Evolutionary conservation across 2,888 invertebrate genomes (phyloP), one percentile per base, ranked within the genome.

Genomic region (Zhengitettix transpicula): DNA sequence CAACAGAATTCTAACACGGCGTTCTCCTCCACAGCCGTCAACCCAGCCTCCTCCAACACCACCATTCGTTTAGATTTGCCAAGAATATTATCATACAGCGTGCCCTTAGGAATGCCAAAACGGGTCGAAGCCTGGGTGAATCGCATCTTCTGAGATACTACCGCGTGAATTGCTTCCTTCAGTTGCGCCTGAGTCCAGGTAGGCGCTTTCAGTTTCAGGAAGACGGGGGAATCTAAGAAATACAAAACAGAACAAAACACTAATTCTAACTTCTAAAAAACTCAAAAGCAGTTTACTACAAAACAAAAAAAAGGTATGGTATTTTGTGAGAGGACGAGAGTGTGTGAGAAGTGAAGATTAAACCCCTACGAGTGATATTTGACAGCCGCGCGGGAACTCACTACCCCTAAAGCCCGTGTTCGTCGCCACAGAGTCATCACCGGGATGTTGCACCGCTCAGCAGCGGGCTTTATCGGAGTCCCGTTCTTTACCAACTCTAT

Each of bases 1-100:
- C 86, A 87, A 70, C 86, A 86, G 69, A 80, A 87, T 67, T 86
- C 84, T 67, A 87, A 72, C 11, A 86, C 80, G 0, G 81, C 77
- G 52, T 76, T 75, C 67, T 87, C 86, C 69, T 87, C 86, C 62
- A 70, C 70, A 12, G 75, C 64, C 40, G 77, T 75, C 44, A 87
- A 70, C 3, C 79, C 83, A 1, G 82, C 82, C 69, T 86, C 85
- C 67, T 85, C 85, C 63, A 87, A 73, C 0, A 85, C 83, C 60
- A 83, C 81, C 85, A 86, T 86, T 58, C 87, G 77, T 71, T 85
- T 85, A 10, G 84, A 83, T 73, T 87, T 87, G 8, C 86, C 86
- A 64, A 87, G 74, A 67, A 86, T 85, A 69, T 86, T 87, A 73
- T 87, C 86, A 73, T 87, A 87, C 44, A 87, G 75, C 0, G 87